These are phyloP conservation scores for Geotrypetes seraphini DNA, from an alignment of 2,797 vertebrate genomes.

Conservation along the genomic window DNA sequence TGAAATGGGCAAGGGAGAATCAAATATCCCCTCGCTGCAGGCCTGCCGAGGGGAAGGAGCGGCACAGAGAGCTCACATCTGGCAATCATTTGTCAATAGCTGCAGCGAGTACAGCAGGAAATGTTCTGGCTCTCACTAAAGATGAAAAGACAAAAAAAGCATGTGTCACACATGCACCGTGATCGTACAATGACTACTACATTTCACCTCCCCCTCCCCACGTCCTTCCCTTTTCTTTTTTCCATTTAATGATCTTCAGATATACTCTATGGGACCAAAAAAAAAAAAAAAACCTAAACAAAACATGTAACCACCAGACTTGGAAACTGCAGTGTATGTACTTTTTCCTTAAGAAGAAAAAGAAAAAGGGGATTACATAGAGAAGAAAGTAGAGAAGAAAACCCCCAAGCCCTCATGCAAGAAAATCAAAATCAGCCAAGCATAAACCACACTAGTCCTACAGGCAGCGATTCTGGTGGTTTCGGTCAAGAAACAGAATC, in stretches of 20 bases:
- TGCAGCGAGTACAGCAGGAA: conserved; percentile 94
- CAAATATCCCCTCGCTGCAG: conserved; percentile 70
- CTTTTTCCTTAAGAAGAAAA: too few relatives aligned
- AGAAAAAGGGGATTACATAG: too few relatives aligned
- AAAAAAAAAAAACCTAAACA: too few relatives aligned
- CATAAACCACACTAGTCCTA: conserved; percentile 49
- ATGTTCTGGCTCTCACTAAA: conserved; percentile 84
- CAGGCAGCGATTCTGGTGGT: conserved; percentile 56
- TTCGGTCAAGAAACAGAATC: conserved; percentile 60
- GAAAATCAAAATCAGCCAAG: conserved; percentile 60
- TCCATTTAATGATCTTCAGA: conserved; percentile 58
- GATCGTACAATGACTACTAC: conserved; percentile 75
- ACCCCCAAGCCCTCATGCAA: conserved; percentile 53
- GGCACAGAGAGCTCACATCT: conserved; percentile 79
- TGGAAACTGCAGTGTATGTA: conserved; percentile 50
- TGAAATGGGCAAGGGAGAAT: conserved; percentile 68
- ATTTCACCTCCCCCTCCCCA: conserved; percentile 31
- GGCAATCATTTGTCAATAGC: conserved; percentile 92
- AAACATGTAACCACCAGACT: conserved; percentile 52
- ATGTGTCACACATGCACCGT: conserved; percentile 75
- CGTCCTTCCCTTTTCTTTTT: not conserved
- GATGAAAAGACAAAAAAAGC: conserved; percentile 96
- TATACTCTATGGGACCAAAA: conserved; percentile 42
- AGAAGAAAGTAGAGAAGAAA: too few relatives aligned
- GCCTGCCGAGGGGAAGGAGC: conserved; percentile 55